Evolutionary conservation across 2,888 invertebrate species (phyloP).

Genomic region (Synergus umbraculus): DNA sequence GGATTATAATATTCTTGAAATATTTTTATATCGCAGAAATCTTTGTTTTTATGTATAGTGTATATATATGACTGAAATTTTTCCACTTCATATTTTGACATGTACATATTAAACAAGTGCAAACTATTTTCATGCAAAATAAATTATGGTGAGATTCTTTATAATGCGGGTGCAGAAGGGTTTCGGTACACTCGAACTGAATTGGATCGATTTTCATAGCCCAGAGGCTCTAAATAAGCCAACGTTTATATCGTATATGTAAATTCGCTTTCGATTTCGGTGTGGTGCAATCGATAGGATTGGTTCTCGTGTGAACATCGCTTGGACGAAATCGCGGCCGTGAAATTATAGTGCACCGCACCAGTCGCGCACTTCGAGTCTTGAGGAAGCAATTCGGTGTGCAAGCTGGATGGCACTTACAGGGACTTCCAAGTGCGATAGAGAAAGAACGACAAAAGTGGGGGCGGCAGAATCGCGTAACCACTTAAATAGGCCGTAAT

Average conservation of each 20-base stretch:
- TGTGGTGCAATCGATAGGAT: constrained; percentile 47
- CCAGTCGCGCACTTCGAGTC: constrained; percentile 17
- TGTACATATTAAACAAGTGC: neutral
- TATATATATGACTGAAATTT: too few species aligned
- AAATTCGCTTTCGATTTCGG: constrained; percentile 57
- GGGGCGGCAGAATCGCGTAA: constrained; percentile 60
- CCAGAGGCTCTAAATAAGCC: neutral
- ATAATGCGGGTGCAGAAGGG: constrained; percentile 7
- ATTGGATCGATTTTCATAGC: neutral
- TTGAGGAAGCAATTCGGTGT: constrained; percentile 44
- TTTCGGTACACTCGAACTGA: neutral
- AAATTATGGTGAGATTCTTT: neutral
- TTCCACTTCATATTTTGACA: too few species aligned
- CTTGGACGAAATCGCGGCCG: constrained; percentile 46
- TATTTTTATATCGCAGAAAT: too few species aligned
- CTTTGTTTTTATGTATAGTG: too few species aligned
- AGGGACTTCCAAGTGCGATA: constrained; percentile 41
- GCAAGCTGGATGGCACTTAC: constrained; percentile 19
- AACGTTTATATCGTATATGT: neutral
- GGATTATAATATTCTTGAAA: too few species aligned
- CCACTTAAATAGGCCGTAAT: constrained; percentile 68
- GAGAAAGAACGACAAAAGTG: constrained; percentile 37
- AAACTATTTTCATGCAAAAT: neutral
- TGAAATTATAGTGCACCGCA: constrained; percentile 48
- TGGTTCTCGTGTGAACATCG: constrained; percentile 53